These are phyloP conservation scores for Pyrochroa serraticornis DNA, from an alignment of 2,888 invertebrate genomes.

Conservation along the genomic window DNA sequence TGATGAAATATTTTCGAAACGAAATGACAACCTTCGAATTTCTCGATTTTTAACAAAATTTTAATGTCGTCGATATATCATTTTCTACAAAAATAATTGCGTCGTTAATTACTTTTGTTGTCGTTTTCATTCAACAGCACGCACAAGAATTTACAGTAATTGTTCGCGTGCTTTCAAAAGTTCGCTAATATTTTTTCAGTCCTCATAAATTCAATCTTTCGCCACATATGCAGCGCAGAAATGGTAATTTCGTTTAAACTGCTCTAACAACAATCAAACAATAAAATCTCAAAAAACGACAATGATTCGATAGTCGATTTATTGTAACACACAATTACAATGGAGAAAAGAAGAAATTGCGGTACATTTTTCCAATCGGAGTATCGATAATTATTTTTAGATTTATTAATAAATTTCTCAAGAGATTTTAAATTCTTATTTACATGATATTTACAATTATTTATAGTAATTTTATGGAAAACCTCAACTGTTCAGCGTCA, in stretches of 20 bases:
- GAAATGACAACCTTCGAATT: too few species aligned
- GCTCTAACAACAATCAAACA: not conserved
- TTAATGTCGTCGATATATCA: not conserved
- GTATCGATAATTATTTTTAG: constrained; percentile 2
- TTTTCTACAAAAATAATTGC: constrained; percentile 1
- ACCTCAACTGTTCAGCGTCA: constrained; percentile 29
- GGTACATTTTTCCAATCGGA: not conserved
- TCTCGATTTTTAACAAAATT: too few species aligned
- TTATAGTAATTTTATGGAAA: not conserved
- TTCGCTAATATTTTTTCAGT: constrained; percentile 1
- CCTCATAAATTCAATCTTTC: not conserved
- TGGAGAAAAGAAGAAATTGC: constrained; percentile 4
- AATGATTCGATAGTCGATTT: constrained; percentile 2
- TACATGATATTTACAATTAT: constrained; percentile 10
- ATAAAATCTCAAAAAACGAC: not conserved
- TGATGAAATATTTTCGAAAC: too few species aligned
- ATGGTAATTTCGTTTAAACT: not conserved
- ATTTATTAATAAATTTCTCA: not conserved
- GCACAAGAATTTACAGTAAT: constrained; percentile 13
- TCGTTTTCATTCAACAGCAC: not conserved
- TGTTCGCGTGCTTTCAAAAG: constrained; percentile 8
- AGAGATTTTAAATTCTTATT: constrained; percentile 1
- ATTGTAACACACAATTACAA: constrained; percentile 17
- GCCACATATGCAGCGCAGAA: not conserved
- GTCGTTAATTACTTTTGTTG: constrained; percentile 3